Percentiles rank a stretch among this genome's conserved stretches.
Conservation (phyloP, 2,888 invertebrate genomes). For the Fabriciana adippe region DNA sequence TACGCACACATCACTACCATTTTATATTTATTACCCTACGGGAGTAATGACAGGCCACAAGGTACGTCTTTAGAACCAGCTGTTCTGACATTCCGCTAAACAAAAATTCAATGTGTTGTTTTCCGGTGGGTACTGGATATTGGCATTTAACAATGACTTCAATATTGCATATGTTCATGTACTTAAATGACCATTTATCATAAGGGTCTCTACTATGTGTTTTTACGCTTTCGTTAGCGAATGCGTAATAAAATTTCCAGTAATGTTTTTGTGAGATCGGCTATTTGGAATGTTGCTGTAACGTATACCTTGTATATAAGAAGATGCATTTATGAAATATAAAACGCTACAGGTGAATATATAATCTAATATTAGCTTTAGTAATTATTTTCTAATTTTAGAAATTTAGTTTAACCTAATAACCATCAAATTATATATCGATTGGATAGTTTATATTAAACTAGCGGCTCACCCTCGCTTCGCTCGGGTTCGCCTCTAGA, state of each 20-base stretch:
- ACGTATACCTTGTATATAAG: too few relatives aligned
- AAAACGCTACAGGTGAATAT: too few relatives aligned
- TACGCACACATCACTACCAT: constrained; percentile 13
- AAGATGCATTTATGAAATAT: too few relatives aligned
- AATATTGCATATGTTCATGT: constrained; percentile 22
- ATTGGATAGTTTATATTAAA: too few relatives aligned
- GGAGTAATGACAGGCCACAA: constrained; percentile 13
- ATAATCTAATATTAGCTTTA: too few relatives aligned
- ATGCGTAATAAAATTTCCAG: not conserved
- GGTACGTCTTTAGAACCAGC: constrained; percentile 9
- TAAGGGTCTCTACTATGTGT: not conserved
- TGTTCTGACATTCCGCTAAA: constrained; percentile 23
- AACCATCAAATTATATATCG: too few relatives aligned
- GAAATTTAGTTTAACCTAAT: too few relatives aligned
- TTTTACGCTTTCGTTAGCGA: not conserved
- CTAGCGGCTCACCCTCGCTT: too few relatives aligned
- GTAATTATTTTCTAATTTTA: too few relatives aligned
- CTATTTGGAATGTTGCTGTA: too few relatives aligned
- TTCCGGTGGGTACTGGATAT: constrained; percentile 13
- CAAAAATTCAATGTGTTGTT: constrained; percentile 22
- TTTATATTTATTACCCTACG: constrained; percentile 18
- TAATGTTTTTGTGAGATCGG: not conserved
- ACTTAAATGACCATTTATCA: constrained; percentile 17
- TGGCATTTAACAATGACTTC: constrained; percentile 8
- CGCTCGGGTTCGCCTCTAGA: too few relatives aligned